Base-by-base conservation (phyloP, 37 sponge, comb jelly and placozoan genomes). In the Corticium candelabrum region DNA sequence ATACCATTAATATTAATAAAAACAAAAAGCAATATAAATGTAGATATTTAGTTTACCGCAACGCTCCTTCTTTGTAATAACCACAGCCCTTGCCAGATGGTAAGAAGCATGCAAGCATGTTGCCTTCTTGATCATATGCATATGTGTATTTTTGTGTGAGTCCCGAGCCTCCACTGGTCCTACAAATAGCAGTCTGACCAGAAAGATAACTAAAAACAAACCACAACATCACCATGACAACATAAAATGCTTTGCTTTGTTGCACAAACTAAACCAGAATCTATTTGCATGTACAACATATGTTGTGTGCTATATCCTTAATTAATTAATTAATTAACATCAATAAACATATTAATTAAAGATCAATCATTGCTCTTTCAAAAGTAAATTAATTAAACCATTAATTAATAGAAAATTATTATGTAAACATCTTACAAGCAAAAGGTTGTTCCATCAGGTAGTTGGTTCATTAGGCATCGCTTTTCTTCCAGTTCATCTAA, bases 371-470 rank as follows among this genome's bases (percentile, higher is more conserved):
- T n/a, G n/a, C n/a, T n/a, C n/a, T n/a, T n/a, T n/a, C n/a, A n/a
- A n/a, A n/a, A n/a, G n/a, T n/a, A n/a, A n/a, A n/a, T n/a, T n/a
- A n/a, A n/a, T n/a, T n/a, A n/a, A n/a, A n/a, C n/a, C n/a, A n/a
- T n/a, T n/a, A n/a, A n/a, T n/a, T n/a, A n/a, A n/a, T n/a, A n/a
- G n/a, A n/a, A n/a, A n/a, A n/a, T n/a, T n/a, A n/a, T n/a, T n/a
- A n/a, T n/a, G n/a, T n/a, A n/a, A n/a, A n/a, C n/a, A n/a, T n/a
- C n/a, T n/a, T n/a, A n/a, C n/a, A n/a, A n/a, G n/a, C n/a, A n/a
- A n/a, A n/a, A n/a, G n/a, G 85, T 84, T 21, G 91, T 81, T 1
- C 91, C 88, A 85, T 91, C 91, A 31, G 88, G 88, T 35, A 91
- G 41, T 37, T 76, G 74, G 21, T 77, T 67, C 29, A 91, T 62